These are phyloP conservation scores for Hydrozoanthus gracilis DNA, from an alignment of 92 coral and sea anemone species.

Conservation along the genomic window DNA sequence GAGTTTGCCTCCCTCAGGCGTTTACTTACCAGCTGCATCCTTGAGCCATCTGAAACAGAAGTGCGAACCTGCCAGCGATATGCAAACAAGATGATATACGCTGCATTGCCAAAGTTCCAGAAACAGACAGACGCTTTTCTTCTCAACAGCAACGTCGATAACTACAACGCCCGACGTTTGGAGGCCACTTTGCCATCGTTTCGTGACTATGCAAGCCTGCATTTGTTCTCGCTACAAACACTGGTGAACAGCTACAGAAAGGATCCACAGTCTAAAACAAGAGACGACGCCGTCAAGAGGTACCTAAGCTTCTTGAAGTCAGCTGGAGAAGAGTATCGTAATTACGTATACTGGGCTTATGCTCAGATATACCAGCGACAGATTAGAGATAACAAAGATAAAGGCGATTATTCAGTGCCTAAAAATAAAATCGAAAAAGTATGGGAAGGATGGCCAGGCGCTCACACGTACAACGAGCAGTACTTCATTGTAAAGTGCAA, in stretches of 20 bases:
- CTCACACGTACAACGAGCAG: background rate
- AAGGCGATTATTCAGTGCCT: background rate
- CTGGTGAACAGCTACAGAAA: slow-evolving; percentile 24
- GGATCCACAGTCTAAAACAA: background rate
- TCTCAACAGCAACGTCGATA: background rate
- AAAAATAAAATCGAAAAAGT: background rate
- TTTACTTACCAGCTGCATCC: slow-evolving; percentile 7
- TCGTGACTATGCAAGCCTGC: slow-evolving; percentile 31
- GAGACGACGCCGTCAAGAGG: background rate
- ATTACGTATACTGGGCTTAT: slow-evolving; percentile 34
- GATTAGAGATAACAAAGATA: background rate
- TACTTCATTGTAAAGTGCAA: background rate
- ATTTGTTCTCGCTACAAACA: slow-evolving; percentile 21
- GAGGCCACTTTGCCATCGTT: background rate
- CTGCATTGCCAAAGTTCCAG: slow-evolving; percentile 14
- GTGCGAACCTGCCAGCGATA: slow-evolving; percentile 12
- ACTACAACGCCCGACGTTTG: background rate
- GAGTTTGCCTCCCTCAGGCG: background rate
- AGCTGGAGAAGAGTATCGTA: background rate
- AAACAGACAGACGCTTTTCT: background rate
- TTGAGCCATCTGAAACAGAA: slow-evolving; percentile 7
- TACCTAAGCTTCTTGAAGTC: slow-evolving; percentile 8
- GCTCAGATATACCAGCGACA: background rate
- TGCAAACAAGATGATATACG: background rate
- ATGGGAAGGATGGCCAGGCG: slow-evolving; percentile 18